Evolutionary conservation across 2,797 vertebrate species (phyloP), one percentile per base, ranked within the genome.

Genomic region (Notolepis coatsorum): DNA sequence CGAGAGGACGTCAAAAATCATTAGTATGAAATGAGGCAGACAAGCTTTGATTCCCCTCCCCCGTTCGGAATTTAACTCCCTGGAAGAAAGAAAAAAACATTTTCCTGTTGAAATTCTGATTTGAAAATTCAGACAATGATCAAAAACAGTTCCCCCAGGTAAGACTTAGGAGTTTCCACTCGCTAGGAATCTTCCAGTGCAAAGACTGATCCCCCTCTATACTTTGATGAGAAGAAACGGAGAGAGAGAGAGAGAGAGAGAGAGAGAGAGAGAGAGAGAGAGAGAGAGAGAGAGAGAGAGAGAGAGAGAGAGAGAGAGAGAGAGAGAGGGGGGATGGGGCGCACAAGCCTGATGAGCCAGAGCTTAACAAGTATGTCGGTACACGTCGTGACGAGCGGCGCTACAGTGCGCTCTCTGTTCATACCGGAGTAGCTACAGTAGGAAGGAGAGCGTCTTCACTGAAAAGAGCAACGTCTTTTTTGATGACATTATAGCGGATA

Each of bases 81-180:
- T n/a, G n/a, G n/a, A n/a, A n/a, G n/a, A n/a, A n/a, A n/a, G n/a
- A 31, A 47, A 41, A 24, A 38, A 18, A 33, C 12, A 6, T 41
- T 47, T 65, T 67, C 69, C 65, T 75, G 55, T 66, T 67, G 77
- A 74, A 39, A 77, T 72, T 79, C 33, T 31, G 35, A 65, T 73
- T 85, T 61, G 78, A 77, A 80, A 81, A 85, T 80, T 82, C 75
- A 87, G 79, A 48, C 74, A 49, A 1, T 63, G 82, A 86, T 86
- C 79, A 76, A 77, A 79, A 51, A 80, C 68, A 78, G 75, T 69
- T 77, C 77, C 46, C 73, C 71, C 64, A 66, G 47, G 72, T 41
- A 30, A 84, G 79, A 82, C 70, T 62, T 43, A 43, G n/a, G 38
- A 41, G 48, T 33, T 21, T n/a, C n/a, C 51, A 25, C 15, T 54